Conservation (phyloP, 2,797 vertebrate genomes). For the Spheniscus humboldti region DNA sequence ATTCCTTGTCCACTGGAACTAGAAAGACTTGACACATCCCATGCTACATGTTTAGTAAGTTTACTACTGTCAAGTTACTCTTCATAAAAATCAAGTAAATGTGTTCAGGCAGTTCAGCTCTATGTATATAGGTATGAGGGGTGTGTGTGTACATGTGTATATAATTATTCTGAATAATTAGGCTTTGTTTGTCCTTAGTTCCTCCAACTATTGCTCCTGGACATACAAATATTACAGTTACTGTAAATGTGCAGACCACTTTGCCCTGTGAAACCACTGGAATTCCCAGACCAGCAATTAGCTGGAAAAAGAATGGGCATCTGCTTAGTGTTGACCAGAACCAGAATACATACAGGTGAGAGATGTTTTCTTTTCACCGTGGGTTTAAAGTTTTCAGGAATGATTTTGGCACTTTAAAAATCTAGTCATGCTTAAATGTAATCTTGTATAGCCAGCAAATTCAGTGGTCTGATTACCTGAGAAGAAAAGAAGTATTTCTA, state of each 20-base stretch:
- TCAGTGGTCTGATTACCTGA: background rate
- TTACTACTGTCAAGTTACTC: background rate
- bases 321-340: slow-evolving; percentile 88
- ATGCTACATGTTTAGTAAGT: background rate
- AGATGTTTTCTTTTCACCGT: background rate
- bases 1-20: background rate
- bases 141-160: too few species aligned
- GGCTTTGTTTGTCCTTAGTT: slow-evolving; percentile 73
- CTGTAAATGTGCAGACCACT: slow-evolving; percentile 89
- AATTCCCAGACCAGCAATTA: slow-evolving; percentile 87
- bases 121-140: background rate
- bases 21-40: background rate
- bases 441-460: background rate
- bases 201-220: slow-evolving; percentile 83
- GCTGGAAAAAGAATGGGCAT: slow-evolving; percentile 86
- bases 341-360: slow-evolving; percentile 94
- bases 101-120: background rate
- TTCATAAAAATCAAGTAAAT: background rate
- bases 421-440: background rate
- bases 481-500: background rate
- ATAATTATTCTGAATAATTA: background rate
- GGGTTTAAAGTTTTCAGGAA: background rate
- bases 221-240: slow-evolving; percentile 83
- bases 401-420: background rate
- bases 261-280: slow-evolving; percentile 90